Base-by-base conservation (phyloP, 2,113 vertebrate species). In the Vidua chalybeata region DNA sequence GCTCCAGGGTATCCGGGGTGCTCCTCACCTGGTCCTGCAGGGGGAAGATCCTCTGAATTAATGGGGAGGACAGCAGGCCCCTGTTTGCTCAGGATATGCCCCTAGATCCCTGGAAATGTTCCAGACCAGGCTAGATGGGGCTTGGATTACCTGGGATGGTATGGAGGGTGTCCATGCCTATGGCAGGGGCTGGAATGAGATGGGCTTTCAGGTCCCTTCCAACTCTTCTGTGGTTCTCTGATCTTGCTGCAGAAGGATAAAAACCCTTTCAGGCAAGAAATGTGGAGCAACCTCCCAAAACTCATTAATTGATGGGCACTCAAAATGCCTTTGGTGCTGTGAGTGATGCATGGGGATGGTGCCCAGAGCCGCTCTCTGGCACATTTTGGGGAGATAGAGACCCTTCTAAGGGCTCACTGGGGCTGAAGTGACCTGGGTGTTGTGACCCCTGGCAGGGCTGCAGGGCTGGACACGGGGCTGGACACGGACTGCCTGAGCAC, bases 401-500 rank as follows among this genome's bases (percentile, higher is more conserved):
- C 33, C 39, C 28, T 31, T 33, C n/a, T 4, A 12, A 28, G 35
- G 6, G 31, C 9, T 8, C 1, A 0, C 0, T 0, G 11, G 37
- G 8, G 37, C 6, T 28, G 55, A 4, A 2, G 28, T 63, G 56
- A 93, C 26, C 2, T 2, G 37, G 31, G 51, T 48, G 69, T 31
- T n/a, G 20, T 71, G 89, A 23, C 43, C 58, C 91, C 83, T 56
- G 63, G 24, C 96, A 99, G 99, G 96, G 98, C 97, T 30, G 95
- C 96, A 4, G 96, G 96, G 35, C 98, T 80, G 63, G 78, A 78
- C 74, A 63, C 31, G 1, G 75, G 58, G 35, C 14, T 98, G 96
- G 98, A 99, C 35, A 48, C 94, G 3, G 99, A 99, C 54, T 98
- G 98, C 97, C 97, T 98, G 92, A 98, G 98, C 83, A 97, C 98